phyloP scores from a whole-genome alignment of 1,140 invertebrate species.

The Mylabris phalerata region DNA sequence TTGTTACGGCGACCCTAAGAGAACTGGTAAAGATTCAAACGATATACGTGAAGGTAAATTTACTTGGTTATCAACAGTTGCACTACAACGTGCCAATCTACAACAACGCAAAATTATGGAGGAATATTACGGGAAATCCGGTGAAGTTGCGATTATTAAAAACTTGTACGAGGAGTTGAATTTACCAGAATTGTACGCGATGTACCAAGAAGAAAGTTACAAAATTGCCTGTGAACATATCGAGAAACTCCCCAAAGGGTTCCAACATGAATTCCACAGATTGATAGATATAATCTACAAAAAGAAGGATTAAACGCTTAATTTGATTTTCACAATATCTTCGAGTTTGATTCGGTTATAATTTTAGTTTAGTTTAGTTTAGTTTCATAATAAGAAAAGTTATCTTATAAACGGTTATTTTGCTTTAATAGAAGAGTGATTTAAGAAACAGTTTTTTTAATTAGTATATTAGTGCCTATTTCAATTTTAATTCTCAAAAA shows the following conservation, averaged over 20 bases:
- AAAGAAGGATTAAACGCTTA: constrained; percentile 46
- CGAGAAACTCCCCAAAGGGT: constrained; percentile 72
- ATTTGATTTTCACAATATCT: no score
- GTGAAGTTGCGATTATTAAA: constrained; percentile 63
- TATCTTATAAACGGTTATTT: no score
- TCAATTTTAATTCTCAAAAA: no score
- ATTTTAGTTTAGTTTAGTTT: no score
- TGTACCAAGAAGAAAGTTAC: constrained; percentile 81
- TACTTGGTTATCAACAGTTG: constrained; percentile 87
- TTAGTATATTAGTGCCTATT: no score
- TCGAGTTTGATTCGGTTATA: no score
- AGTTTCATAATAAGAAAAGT: no score
- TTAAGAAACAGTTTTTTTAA: no score
- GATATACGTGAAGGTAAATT: constrained; percentile 96
- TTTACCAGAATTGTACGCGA: constrained; percentile 66
- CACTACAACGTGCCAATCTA: constrained; percentile 68
- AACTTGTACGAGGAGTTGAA: constrained; percentile 73
- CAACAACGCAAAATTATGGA: constrained; percentile 70
- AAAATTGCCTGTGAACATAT: constrained; percentile 77
- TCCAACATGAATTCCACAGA: constrained; percentile 74
- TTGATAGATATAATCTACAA: constrained; percentile 75
- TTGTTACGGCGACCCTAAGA: constrained; percentile 78
- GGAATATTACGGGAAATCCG: constrained; percentile 69
- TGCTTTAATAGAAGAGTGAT: no score
- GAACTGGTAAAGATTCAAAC: constrained; percentile 84